A percentile compares a stretch with the other conserved stretches of the same genome.
phyloP scores from a whole-genome alignment of 2,888 invertebrate genomes.

The Eristalis pertinax region DNA sequence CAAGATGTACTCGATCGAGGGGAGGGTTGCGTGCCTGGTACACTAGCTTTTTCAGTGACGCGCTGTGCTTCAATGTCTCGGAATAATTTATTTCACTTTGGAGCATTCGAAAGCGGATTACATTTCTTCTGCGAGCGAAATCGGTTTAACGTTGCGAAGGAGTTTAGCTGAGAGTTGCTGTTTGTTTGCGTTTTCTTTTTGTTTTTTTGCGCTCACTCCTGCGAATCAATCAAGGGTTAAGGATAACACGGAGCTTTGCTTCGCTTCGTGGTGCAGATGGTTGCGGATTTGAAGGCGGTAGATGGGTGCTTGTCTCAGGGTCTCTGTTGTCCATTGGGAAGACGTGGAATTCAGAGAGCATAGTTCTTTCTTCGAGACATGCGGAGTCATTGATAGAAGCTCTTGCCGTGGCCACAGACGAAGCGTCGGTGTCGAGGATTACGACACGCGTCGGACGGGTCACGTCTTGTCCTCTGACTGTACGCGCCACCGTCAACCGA shows the following conservation, averaged over 20 bases:
- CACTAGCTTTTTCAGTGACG: background rate
- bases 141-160: constrained; percentile 48
- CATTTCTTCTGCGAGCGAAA: constrained; percentile 31
- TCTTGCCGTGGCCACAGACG: too few species aligned
- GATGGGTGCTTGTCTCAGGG: background rate
- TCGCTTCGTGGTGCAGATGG: constrained; percentile 4
- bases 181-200: constrained; percentile 7
- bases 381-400: too few species aligned
- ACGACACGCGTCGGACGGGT: too few species aligned
- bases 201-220: background rate
- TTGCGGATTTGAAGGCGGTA: background rate
- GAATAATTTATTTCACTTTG: constrained; percentile 69
- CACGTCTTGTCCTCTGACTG: too few species aligned
- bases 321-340: too few species aligned
- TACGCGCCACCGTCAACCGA: too few species aligned
- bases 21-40: too few species aligned
- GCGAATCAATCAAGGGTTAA: constrained; percentile 59
- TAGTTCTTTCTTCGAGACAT: too few species aligned
- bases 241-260: constrained; percentile 42
- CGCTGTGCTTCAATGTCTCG: constrained; percentile 47
- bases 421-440: too few species aligned
- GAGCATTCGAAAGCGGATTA: constrained; percentile 58
- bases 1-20: background rate
- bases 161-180: constrained; percentile 35
- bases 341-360: too few species aligned